Percentiles rank a stretch among this genome's conserved stretches.
Evolutionary conservation across 1,140 invertebrate genomes (phyloP).

Genomic region (Drosophila nigromelanica): DNA sequence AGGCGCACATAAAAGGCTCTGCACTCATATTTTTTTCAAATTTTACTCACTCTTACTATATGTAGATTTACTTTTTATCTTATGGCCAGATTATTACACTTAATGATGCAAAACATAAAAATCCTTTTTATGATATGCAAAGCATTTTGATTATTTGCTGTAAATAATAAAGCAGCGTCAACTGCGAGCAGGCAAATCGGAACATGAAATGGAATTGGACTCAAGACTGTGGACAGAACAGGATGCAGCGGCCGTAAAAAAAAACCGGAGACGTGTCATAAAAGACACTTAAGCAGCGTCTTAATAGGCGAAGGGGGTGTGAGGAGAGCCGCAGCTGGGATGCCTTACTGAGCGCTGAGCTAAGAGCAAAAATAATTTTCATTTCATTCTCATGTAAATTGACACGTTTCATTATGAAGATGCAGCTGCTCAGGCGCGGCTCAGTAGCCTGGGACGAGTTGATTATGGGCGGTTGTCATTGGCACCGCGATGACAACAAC

Average conservation of each 20-base stretch:
- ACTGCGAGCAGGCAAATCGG: constrained; percentile 9
- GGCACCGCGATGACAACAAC: constrained; percentile 5
- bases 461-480: constrained; percentile 9
- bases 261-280: constrained; percentile 7
- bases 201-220: not conserved
- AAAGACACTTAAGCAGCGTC: constrained; percentile 44
- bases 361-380: constrained; percentile 28
- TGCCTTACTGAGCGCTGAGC: not conserved
- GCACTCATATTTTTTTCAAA: not conserved
- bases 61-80: constrained; percentile 36
- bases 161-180: constrained; percentile 36
- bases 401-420: constrained; percentile 48
- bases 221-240: not conserved
- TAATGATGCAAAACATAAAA: constrained; percentile 42
- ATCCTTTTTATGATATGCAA: constrained; percentile 53
- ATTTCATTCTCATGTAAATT: constrained; percentile 47
- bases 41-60: not conserved
- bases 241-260: constrained; percentile 38
- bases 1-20: constrained; percentile 6
- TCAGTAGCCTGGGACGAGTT: not conserved
- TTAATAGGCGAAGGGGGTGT: not conserved
- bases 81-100: constrained; percentile 35
- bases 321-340: constrained; percentile 2
- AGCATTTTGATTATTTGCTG: constrained; percentile 48
- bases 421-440: constrained; percentile 10